Conservation (phyloP, 2,113 vertebrate genomes). For the Echinops telfairi region DNA sequence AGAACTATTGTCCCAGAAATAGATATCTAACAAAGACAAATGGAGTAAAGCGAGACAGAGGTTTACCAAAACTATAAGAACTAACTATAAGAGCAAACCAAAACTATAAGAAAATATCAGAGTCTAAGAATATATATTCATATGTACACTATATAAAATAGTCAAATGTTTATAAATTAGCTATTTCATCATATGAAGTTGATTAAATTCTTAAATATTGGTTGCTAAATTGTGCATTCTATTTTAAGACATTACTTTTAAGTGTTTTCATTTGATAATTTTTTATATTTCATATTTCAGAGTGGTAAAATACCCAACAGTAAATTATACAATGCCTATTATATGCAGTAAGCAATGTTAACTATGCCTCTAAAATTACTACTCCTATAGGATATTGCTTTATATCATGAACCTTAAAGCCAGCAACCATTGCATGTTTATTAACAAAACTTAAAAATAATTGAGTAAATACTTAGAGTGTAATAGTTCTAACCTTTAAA, state of each 20-base stretch:
- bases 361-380: not conserved
- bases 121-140: not conserved
- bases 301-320: not conserved
- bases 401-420: not conserved
- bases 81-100: not conserved
- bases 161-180: slow-evolving; percentile 32
- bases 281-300: slow-evolving; percentile 33
- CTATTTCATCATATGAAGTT: slow-evolving; percentile 34
- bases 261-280: slow-evolving; percentile 4
- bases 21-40: not conserved
- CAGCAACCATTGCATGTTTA: not conserved
- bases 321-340: not conserved
- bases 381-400: not conserved
- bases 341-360: not conserved
- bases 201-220: slow-evolving; percentile 46
- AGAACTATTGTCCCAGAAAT: not conserved
- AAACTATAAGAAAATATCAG: not conserved
- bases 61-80: too few species aligned
- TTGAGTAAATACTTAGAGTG: not conserved
- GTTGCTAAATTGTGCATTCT: not conserved
- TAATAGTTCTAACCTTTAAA: slow-evolving; percentile 36
- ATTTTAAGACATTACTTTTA: slow-evolving; percentile 5
- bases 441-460: slow-evolving; percentile 39
- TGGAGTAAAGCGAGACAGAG: not conserved
- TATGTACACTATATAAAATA: slow-evolving; percentile 26